A percentile compares a stretch with the other conserved stretches of the same genome.
phyloP scores from a whole-genome alignment of 2,113 vertebrate species.

The Macquaria australasica region DNA sequence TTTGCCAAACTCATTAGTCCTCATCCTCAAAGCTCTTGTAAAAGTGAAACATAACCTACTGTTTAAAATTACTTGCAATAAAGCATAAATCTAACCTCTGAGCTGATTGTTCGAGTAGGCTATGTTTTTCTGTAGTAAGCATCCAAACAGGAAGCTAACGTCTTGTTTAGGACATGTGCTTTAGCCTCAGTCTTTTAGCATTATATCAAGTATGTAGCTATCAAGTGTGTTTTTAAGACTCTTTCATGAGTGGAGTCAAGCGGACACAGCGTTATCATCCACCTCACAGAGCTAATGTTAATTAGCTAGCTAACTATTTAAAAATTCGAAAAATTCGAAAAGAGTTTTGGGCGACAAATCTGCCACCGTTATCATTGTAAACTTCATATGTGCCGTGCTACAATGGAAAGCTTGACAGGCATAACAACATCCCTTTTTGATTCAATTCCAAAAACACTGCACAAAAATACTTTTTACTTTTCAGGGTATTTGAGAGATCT shows the following conservation, averaged over 20 bases:
- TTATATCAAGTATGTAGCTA: neutral
- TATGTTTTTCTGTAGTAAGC: too few relatives aligned
- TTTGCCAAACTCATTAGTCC: too few relatives aligned
- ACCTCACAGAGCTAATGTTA: neutral
- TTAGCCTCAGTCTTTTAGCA: neutral
- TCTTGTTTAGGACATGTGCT: neutral
- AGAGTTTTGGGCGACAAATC: too few relatives aligned
- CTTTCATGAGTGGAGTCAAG: too few relatives aligned
- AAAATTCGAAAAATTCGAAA: too few relatives aligned
- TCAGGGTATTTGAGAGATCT: constrained; percentile 34
- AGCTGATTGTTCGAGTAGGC: too few relatives aligned
- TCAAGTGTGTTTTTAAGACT: neutral
- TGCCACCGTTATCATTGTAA: too few relatives aligned
- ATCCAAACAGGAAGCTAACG: neutral
- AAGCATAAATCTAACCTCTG: too few relatives aligned
- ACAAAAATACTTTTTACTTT: constrained; percentile 15
- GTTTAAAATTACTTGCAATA: too few relatives aligned
- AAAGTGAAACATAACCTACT: too few relatives aligned
- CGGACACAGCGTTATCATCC: neutral
- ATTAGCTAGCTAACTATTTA: neutral
- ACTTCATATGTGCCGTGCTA: neutral
- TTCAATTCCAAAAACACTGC: neutral
- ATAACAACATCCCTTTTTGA: neutral
- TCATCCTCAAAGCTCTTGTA: too few relatives aligned
- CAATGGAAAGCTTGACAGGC: neutral